These are phyloP conservation scores for Zaprionus inermis DNA, from an alignment of 1,140 invertebrate species.

Conservation along the genomic window DNA sequence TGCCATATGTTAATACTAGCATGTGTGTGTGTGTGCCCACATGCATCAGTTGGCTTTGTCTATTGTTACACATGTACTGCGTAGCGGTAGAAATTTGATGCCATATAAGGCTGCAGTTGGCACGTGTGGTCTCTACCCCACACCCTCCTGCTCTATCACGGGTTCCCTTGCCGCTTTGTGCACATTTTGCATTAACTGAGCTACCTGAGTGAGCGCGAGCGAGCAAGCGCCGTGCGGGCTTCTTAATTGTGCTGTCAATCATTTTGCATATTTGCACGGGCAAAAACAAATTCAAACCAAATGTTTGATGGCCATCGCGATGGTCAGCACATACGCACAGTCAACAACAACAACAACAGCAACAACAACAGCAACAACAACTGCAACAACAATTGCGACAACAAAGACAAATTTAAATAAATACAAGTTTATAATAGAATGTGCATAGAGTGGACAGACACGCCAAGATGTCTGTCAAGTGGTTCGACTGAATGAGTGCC, in stretches of 20 bases:
- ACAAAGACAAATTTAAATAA: constrained; percentile 60
- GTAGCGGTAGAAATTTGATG: constrained; percentile 15
- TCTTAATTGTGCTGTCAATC: constrained; percentile 81
- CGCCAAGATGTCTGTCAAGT: constrained; percentile 42
- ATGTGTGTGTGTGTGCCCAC: not conserved
- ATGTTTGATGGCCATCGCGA: constrained; percentile 47
- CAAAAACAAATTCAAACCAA: constrained; percentile 38
- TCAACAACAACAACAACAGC: constrained; percentile 1
- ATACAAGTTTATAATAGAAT: constrained; percentile 36
- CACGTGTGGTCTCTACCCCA: constrained; percentile 20
- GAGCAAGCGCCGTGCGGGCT: constrained; percentile 24
- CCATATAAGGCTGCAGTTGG: constrained; percentile 63
- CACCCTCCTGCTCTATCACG: not conserved
- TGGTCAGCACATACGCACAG: constrained; percentile 35
- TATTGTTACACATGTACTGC: constrained; percentile 47
- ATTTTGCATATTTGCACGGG: constrained; percentile 77
- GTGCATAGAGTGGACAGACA: constrained; percentile 33
- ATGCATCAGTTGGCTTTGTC: constrained; percentile 37
- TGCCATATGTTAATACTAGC: not conserved
- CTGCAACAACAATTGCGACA: constrained; percentile 26
- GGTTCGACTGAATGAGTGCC: constrained; percentile 13
- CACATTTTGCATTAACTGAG: constrained; percentile 27
- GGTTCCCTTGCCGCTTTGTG: not conserved
- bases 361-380: constrained; percentile 40
- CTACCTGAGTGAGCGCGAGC: not conserved